Evolutionary conservation across 1,140 invertebrate genomes (phyloP).

Genomic region (Campoletis sonorensis): DNA sequence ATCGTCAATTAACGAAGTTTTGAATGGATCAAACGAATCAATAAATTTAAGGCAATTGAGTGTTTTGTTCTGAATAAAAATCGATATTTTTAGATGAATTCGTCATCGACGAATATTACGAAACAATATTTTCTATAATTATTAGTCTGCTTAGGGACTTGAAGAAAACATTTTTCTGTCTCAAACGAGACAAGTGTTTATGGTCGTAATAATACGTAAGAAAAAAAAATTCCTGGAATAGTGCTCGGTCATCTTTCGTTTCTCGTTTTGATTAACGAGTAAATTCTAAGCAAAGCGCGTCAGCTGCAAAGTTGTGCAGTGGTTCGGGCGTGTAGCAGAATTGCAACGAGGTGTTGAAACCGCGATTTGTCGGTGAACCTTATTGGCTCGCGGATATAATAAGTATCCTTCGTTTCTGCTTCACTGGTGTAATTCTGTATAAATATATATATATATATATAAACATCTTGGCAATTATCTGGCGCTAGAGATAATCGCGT

Average conservation of each 20-base stretch:
- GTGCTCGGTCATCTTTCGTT: not conserved
- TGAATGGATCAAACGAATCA: too few relatives aligned
- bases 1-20: too few relatives aligned
- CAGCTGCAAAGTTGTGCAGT: too few relatives aligned
- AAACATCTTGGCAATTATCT: conserved; percentile 8
- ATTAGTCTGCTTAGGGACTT: too few relatives aligned
- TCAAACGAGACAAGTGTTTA: not conserved
- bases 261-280: not conserved
- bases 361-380: conserved; percentile 11
- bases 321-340: not conserved
- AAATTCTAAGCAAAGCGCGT: too few relatives aligned
- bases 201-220: not conserved
- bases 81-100: too few relatives aligned
- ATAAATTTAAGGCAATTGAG: too few relatives aligned
- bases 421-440: too few relatives aligned
- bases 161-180: not conserved
- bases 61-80: too few relatives aligned
- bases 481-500: conserved; percentile 37
- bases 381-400: conserved; percentile 1
- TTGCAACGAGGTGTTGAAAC: not conserved
- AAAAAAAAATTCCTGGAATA: not conserved
- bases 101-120: too few relatives aligned
- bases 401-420: not conserved
- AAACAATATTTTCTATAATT: too few relatives aligned
- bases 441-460: not conserved